A percentile compares a stretch with the other conserved stretches of the same genome.
phyloP scores from a whole-genome alignment of 2,797 vertebrate genomes.

The Eutrigla gurnardus region DNA sequence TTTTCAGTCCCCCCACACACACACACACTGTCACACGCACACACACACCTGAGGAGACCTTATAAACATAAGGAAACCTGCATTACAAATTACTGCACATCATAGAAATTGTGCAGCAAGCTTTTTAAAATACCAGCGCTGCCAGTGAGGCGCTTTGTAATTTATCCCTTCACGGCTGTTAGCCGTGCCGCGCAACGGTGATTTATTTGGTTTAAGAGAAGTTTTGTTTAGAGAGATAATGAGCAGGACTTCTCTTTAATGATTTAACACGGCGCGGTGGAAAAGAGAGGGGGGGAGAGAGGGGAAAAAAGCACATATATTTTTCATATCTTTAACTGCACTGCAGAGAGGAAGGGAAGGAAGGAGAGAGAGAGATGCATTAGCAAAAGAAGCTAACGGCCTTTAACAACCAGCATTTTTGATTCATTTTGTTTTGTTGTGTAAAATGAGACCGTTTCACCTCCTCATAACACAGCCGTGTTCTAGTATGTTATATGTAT shows the following conservation, averaged over 20 bases:
- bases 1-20: conserved; percentile 60
- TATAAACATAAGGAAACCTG: conserved; percentile 83
- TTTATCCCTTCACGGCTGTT: conserved; percentile 95
- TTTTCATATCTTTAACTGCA: conserved; percentile 92
- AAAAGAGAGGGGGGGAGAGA: conserved; percentile 64
- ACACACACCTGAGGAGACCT: conserved; percentile 76
- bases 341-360: conserved; percentile 87
- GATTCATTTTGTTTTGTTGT: conserved; percentile 77
- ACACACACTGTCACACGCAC: conserved; percentile 6
- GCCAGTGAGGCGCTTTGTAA: conserved; percentile 93
- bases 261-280: conserved; percentile 88
- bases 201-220: conserved; percentile 97
- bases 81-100: conserved; percentile 90
- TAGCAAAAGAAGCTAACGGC: conserved; percentile 87
- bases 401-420: conserved; percentile 80
- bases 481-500: conserved; percentile 64
- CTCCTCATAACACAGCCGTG: conserved; percentile 42
- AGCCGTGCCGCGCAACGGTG: conserved; percentile 87
- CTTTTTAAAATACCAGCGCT: conserved; percentile 99
- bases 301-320: conserved; percentile 82
- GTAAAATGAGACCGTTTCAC: conserved; percentile 71
- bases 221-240: conserved; percentile 98
- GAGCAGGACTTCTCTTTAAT: conserved; percentile 95
- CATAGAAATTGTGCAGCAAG: conserved; percentile 94
- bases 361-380: conserved; percentile 83